Base-by-base conservation (phyloP, 2,888 invertebrate species). In the Perizoma affinitatum region DNA sequence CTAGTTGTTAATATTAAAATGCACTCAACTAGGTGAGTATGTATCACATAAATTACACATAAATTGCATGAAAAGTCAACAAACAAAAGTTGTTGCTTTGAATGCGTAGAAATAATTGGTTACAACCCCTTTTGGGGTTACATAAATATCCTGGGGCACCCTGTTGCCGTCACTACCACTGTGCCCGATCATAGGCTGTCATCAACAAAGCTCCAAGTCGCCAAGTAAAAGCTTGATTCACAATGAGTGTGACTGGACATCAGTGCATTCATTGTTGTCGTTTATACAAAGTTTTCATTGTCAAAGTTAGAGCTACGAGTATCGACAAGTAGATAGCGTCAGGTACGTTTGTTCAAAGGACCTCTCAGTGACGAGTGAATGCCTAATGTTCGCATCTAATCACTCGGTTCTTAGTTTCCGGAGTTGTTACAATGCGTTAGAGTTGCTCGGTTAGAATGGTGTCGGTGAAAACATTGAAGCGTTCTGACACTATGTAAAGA, bases 241-340 rank as follows among this genome's bases (percentile, higher is more conserved):
- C 82, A 85, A 84, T 81, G 22, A 61, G 75, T 22, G 71, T 76
- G 75, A 77, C 80, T 79, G 78, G 76, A 81, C 85, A 80, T 84
- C 85, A 84, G 76, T 72, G 69, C 72, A 68, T 79, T 81, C 82
- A 86, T 90, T 90, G 89, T 79, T 78, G 69, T 68, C 80, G 80
- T 83, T 82, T 84, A 80, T 80, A 78, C 80, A 74, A 88, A 89
- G 88, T 89, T 88, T 74, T 79, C 74, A 83, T 90, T 88, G 89
- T 89, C 71, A 86, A 90, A 90, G 87, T 90, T 90, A 84, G 85
- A 90, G 86, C 80, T 83, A 1, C 22, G 22, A 22, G 22, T 22
- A 87, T 88, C 84, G 88, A 82, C 86, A 76, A 68, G 75, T 77
- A 73, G 88, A 88, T 89, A 89, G 77, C 80, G 81, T 81, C 82